phyloP scores from a whole-genome alignment of 2,113 vertebrate genomes.

The Chamaetylas fuelleborni region DNA sequence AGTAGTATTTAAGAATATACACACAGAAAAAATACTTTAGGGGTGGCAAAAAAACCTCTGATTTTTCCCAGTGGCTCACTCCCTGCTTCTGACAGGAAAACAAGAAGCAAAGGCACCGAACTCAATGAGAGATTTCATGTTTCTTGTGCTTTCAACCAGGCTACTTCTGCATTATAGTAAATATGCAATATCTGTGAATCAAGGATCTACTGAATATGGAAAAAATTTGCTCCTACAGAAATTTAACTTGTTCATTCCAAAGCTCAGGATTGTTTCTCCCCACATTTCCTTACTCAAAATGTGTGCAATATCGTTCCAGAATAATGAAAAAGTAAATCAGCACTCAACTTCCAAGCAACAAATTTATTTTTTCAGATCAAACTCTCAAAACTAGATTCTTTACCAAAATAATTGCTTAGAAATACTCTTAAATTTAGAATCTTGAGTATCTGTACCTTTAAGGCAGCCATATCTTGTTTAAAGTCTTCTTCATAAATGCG shows the following conservation, averaged over 20 bases:
- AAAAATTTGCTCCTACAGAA: background rate
- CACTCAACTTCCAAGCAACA: background rate
- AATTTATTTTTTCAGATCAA: background rate
- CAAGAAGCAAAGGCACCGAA: background rate
- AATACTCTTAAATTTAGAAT: background rate
- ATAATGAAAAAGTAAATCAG: background rate
- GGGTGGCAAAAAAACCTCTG: rapidly evolving
- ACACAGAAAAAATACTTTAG: background rate
- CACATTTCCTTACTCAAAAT: background rate
- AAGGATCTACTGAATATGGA: background rate
- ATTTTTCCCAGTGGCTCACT: background rate
- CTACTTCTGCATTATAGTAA: background rate
- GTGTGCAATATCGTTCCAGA: background rate
- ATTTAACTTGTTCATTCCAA: background rate
- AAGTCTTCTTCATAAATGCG: conserved; percentile 90
- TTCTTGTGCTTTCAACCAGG: background rate
- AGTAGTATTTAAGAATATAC: background rate
- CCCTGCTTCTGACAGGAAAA: background rate
- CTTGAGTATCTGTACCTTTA: conserved; percentile 79
- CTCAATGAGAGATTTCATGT: background rate
- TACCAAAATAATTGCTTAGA: background rate
- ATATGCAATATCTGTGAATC: background rate
- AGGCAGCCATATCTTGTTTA: conserved; percentile 89
- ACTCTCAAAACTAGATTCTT: background rate
- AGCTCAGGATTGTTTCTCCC: background rate